phyloP scores from a whole-genome alignment of 2,888 invertebrate genomes.

The Xylota sylvarum region DNA sequence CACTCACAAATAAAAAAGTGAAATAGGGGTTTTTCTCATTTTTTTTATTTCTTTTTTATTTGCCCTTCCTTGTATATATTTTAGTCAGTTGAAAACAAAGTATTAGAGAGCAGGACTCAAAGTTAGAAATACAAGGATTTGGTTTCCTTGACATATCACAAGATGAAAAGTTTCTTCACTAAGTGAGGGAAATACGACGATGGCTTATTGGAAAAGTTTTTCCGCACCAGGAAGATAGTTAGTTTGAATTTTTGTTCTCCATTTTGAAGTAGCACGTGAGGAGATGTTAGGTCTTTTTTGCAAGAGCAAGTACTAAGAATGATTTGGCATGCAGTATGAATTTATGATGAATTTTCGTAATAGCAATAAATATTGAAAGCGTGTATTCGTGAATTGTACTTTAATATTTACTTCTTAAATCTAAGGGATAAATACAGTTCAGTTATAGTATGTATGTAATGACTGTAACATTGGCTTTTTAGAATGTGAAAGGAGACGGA shows the following conservation, averaged over 20 bases:
- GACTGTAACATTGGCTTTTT: too few relatives aligned
- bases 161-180: slow-evolving; percentile 46
- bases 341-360: neutral
- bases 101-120: slow-evolving; percentile 23
- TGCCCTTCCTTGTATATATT: slow-evolving; percentile 3
- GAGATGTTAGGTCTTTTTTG: neutral
- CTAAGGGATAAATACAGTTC: too few relatives aligned
- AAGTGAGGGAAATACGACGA: slow-evolving; percentile 57
- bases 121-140: slow-evolving; percentile 52
- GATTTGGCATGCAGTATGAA: neutral
- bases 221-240: neutral
- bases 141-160: slow-evolving; percentile 38
- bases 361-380: too few relatives aligned
- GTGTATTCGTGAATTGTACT: too few relatives aligned
- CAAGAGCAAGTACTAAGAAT: neutral
- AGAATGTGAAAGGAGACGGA: too few relatives aligned
- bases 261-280: neutral
- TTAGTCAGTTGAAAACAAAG: slow-evolving; percentile 18
- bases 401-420: too few relatives aligned
- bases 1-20: neutral
- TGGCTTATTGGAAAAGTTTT: slow-evolving; percentile 66
- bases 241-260: neutral
- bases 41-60: slow-evolving; percentile 2
- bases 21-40: slow-evolving; percentile 9
- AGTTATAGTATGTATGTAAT: too few relatives aligned